A percentile compares a stretch with the other conserved stretches of the same genome.
phyloP scores from a whole-genome alignment of 2,797 vertebrate species.

The Sebastes miniatus region DNA sequence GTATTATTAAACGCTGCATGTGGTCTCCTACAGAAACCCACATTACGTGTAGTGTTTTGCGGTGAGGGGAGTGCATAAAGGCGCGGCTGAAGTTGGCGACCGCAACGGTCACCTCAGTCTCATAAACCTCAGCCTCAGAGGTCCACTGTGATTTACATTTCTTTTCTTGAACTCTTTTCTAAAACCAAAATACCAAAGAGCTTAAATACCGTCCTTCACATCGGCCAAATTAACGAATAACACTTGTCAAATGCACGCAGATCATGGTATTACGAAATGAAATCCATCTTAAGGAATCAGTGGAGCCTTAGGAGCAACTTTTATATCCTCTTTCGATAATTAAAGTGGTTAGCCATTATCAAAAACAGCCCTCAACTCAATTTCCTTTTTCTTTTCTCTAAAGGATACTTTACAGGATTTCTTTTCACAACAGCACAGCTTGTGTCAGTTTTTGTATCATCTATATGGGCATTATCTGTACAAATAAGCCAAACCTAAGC shows the following conservation, averaged over 20 bases:
- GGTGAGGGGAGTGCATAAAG: slow-evolving; percentile 28
- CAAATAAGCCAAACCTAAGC: slow-evolving; percentile 16
- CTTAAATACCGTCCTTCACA: neutral
- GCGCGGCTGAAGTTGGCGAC: slow-evolving; percentile 8
- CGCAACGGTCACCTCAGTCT: slow-evolving; percentile 35
- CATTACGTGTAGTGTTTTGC: slow-evolving; percentile 52
- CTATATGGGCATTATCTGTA: neutral
- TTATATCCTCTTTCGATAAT: neutral
- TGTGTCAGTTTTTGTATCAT: neutral
- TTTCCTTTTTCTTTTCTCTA: neutral
- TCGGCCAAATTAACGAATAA: slow-evolving; percentile 15
- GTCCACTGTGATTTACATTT: slow-evolving; percentile 30
- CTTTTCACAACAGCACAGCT: neutral
- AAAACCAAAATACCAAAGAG: neutral
- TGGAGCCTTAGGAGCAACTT: slow-evolving; percentile 2
- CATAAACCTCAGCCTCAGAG: slow-evolving; percentile 37
- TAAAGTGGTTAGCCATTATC: slow-evolving; percentile 23
- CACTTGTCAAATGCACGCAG: neutral
- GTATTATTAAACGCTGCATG: slow-evolving; percentile 76
- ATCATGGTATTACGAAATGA: neutral
- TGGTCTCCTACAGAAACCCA: slow-evolving; percentile 51
- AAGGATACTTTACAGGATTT: slow-evolving; percentile 19
- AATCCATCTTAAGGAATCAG: slow-evolving; percentile 8
- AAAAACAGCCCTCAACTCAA: slow-evolving; percentile 24
- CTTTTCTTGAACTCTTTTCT: neutral